phyloP scores from a whole-genome alignment of 1,140 invertebrate species.

The Oncopodura yosiiana region DNA sequence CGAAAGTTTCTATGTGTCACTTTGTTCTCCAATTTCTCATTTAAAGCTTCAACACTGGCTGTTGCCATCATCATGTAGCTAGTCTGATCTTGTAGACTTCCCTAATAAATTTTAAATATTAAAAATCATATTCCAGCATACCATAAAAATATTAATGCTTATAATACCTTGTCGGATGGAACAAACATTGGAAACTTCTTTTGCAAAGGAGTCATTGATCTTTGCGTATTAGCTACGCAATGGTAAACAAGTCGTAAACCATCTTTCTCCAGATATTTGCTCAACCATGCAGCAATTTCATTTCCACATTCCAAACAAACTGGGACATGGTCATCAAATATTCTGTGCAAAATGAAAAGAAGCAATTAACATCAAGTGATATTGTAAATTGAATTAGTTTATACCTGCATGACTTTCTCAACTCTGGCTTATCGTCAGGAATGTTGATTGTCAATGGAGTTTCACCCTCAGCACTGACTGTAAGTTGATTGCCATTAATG shows the following conservation, averaged over 20 bases:
- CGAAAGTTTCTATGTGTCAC: constrained; percentile 37
- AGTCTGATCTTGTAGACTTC: constrained; percentile 38
- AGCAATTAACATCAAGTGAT: neutral
- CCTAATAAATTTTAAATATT: constrained; percentile 32
- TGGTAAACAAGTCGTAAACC: constrained; percentile 37
- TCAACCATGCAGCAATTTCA: constrained; percentile 38
- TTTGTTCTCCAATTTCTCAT: constrained; percentile 35
- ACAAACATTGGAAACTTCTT: constrained; percentile 28
- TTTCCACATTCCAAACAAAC: constrained; percentile 39
- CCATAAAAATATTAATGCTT: neutral
- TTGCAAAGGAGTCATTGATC: constrained; percentile 32
- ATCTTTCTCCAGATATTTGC: constrained; percentile 35
- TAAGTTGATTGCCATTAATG: constrained; percentile 24
- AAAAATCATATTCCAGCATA: neutral
- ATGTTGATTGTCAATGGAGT: constrained; percentile 6
- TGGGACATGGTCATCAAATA: constrained; percentile 25
- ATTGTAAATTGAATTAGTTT: neutral
- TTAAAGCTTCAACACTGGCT: constrained; percentile 37
- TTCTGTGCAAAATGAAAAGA: constrained; percentile 10
- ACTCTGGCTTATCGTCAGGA: constrained; percentile 16
- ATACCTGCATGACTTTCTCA: constrained; percentile 23
- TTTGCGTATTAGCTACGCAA: constrained; percentile 31
- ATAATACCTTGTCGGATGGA: constrained; percentile 16
- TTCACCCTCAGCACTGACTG: constrained; percentile 10
- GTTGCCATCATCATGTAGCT: constrained; percentile 39